Evolutionary conservation across 2,888 invertebrate genomes (phyloP).

Genomic region (Lochmaea capreae): DNA sequence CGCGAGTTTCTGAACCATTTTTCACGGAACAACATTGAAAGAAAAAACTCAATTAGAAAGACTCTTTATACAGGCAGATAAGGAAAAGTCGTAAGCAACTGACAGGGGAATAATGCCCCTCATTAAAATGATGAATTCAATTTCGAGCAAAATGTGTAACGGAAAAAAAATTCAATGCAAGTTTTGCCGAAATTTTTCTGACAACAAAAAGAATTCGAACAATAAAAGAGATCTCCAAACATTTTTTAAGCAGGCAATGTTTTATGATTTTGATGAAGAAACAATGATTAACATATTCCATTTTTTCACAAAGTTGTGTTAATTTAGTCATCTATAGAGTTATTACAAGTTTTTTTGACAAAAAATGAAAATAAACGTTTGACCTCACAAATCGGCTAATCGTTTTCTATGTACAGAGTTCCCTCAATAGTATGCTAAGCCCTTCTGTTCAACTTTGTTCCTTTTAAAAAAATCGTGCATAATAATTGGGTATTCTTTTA

Average conservation of each 20-base stretch:
- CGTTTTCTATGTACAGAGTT: too few species aligned
- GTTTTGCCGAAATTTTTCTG: neutral
- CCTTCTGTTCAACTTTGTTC: too few species aligned
- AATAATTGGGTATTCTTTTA: too few species aligned
- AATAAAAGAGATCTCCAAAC: neutral
- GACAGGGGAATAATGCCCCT: slow-evolving; percentile 3
- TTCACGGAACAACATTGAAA: neutral
- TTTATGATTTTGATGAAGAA: too few species aligned
- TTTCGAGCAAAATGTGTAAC: neutral
- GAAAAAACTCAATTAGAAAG: neutral
- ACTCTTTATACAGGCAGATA: slow-evolving; percentile 5
- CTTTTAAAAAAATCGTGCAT: too few species aligned
- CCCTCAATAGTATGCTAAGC: too few species aligned
- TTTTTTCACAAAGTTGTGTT: too few species aligned
- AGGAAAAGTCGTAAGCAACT: slow-evolving; percentile 12
- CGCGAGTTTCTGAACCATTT: slow-evolving; percentile 5
- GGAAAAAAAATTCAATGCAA: neutral
- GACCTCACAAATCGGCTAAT: too few species aligned
- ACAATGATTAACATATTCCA: too few species aligned
- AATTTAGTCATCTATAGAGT: too few species aligned
- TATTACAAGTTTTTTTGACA: too few species aligned
- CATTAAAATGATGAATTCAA: slow-evolving; percentile 19
- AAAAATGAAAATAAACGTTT: too few species aligned
- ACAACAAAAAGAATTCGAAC: neutral
- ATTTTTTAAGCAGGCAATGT: neutral